These are phyloP conservation scores for Sinonovacula constricta DNA, from an alignment of 1,140 invertebrate genomes.

Conservation along the genomic window DNA sequence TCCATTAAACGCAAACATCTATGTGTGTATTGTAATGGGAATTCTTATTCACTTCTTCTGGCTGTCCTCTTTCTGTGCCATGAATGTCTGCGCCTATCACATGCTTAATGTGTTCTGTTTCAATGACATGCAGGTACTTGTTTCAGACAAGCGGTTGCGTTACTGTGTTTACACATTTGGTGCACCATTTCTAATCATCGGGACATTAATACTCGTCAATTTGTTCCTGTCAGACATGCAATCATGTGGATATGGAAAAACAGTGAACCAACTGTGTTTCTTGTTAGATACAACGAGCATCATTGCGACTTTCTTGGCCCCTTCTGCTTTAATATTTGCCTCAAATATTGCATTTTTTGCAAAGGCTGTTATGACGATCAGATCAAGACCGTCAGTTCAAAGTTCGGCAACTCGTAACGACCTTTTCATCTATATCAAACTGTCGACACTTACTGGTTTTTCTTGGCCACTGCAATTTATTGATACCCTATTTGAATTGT, in stretches of 20 bases:
- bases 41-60: too few species aligned
- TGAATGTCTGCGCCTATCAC: too few species aligned
- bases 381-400: not conserved
- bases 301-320: constrained; percentile 33
- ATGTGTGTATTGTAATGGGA: constrained; percentile 81
- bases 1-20: not conserved
- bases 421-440: constrained; percentile 46
- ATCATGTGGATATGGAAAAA: constrained; percentile 39
- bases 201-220: not conserved
- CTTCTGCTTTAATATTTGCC: constrained; percentile 25
- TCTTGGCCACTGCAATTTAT: constrained; percentile 81
- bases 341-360: constrained; percentile 54
- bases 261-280: constrained; percentile 53
- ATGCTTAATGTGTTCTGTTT: constrained; percentile 80
- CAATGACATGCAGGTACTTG: not conserved
- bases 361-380: constrained; percentile 22
- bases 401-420: constrained; percentile 5
- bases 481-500: constrained; percentile 78
- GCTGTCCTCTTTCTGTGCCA: too few species aligned
- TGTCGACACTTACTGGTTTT: constrained; percentile 79
- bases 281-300: constrained; percentile 34
- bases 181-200: constrained; percentile 13
- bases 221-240: not conserved
- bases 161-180: too few species aligned
- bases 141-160: too few species aligned